Evolutionary conservation across 1,140 invertebrate species (phyloP).

Genomic region (Plectus sambesii): DNA sequence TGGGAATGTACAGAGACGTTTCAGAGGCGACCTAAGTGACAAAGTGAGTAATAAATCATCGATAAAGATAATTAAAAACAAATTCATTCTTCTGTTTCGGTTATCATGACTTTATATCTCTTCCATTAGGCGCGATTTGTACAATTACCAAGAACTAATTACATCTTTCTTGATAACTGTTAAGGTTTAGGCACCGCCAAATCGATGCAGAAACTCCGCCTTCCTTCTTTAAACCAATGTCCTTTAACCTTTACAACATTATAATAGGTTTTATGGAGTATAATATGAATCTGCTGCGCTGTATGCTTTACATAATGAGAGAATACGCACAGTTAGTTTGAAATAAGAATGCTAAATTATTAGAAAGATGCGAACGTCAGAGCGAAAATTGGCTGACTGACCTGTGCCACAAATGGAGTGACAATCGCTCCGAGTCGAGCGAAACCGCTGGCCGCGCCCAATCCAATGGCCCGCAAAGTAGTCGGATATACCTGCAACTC

Average conservation of each 20-base stretch:
- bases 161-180: background rate
- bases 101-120: background rate
- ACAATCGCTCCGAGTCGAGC: slow-evolving; percentile 79
- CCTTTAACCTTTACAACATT: too few species aligned
- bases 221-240: background rate
- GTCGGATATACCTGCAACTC: slow-evolving; percentile 65
- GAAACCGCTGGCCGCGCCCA: slow-evolving; percentile 77
- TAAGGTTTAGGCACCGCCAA: background rate
- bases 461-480: slow-evolving; percentile 68
- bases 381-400: slow-evolving; percentile 46
- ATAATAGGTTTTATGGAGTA: too few species aligned
- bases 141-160: background rate
- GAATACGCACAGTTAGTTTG: background rate
- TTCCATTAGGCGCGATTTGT: background rate
- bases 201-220: background rate
- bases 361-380: background rate
- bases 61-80: slow-evolving; percentile 31
- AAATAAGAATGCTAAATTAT: background rate
- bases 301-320: background rate
- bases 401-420: slow-evolving; percentile 82
- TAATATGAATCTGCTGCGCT: background rate
- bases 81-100: background rate
- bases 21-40: slow-evolving; percentile 70
- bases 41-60: slow-evolving; percentile 74
- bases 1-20: slow-evolving; percentile 61